Evolutionary conservation across 92 coral and sea anemone species (phyloP).

Genomic region (Zoanthus gigantus): DNA sequence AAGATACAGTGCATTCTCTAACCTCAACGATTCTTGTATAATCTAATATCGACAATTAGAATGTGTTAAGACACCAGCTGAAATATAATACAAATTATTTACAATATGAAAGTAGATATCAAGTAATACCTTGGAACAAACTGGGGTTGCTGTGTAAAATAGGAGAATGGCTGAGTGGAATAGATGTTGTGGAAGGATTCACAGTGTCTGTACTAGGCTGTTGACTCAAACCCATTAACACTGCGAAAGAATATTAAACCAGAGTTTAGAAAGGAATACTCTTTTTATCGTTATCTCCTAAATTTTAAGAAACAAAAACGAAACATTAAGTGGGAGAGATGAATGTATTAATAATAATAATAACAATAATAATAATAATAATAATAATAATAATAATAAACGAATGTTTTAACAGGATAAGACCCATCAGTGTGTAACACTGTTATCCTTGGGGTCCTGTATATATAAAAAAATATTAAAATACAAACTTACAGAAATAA

Average conservation of each 20-base stretch:
- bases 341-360: not conserved
- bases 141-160: conserved; percentile 30
- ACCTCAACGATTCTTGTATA: too few relatives aligned
- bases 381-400: too few relatives aligned
- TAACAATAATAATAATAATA: too few relatives aligned
- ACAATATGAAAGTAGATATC: not conserved
- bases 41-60: too few relatives aligned
- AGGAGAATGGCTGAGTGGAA: conserved; percentile 34
- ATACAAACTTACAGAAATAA: too few relatives aligned
- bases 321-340: not conserved
- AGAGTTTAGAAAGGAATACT: not conserved
- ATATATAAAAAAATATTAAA: too few relatives aligned
- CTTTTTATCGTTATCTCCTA: not conserved
- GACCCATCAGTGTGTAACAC: too few relatives aligned
- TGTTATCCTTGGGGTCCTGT: too few relatives aligned
- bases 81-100: not conserved
- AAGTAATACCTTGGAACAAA: conserved; percentile 31
- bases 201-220: conserved; percentile 6
- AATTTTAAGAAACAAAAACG: not conserved
- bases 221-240: conserved; percentile 38
- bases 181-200: conserved; percentile 17
- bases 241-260: conserved; percentile 26
- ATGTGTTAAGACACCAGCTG: too few relatives aligned
- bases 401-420: too few relatives aligned
- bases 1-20: too few relatives aligned